Percentiles rank a stretch among this genome's conserved stretches.
phyloP scores from a whole-genome alignment of 2,797 vertebrate species.

The Silurus lanzhouensis region DNA sequence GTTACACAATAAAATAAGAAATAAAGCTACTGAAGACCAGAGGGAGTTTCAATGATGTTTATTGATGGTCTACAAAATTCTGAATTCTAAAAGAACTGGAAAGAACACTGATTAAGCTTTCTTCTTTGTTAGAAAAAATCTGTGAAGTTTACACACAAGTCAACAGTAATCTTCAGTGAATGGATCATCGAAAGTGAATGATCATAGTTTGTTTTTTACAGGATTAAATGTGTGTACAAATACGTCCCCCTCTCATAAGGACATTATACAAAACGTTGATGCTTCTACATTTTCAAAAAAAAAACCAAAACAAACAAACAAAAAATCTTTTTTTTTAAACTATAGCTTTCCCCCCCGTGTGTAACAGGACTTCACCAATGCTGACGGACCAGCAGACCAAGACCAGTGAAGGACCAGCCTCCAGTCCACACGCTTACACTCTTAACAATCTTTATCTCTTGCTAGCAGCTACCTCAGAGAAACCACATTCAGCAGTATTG shows the following conservation, averaged over 20 bases:
- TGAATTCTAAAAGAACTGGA: conserved; percentile 80
- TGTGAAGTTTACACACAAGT: conserved; percentile 70
- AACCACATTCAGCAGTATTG: conserved; percentile 77
- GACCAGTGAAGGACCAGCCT: conserved; percentile 78
- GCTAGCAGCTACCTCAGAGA: conserved; percentile 78
- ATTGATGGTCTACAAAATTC: conserved; percentile 83
- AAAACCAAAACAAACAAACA: neutral
- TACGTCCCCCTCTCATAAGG: conserved; percentile 70
- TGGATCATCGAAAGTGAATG: conserved; percentile 69
- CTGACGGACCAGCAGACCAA: conserved; percentile 80
- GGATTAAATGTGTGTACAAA: conserved; percentile 82
- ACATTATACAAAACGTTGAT: conserved; percentile 83
- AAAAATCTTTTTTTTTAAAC: conserved; percentile 59
- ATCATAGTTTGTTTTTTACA: conserved; percentile 70
- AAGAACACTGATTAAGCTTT: conserved; percentile 81
- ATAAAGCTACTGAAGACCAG: conserved; percentile 20
- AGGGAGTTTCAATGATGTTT: conserved; percentile 64
- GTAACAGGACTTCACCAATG: conserved; percentile 78
- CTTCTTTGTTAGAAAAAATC: conserved; percentile 61
- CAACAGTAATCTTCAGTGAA: conserved; percentile 73
- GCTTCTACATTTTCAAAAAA: conserved; percentile 78
- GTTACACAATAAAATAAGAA: neutral
- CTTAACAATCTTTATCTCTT: conserved; percentile 49
- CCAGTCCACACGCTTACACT: conserved; percentile 72
- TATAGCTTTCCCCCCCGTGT: conserved; percentile 49